Base-by-base conservation (phyloP, 2,113 vertebrate genomes). In the Labeo rohita region DNA sequence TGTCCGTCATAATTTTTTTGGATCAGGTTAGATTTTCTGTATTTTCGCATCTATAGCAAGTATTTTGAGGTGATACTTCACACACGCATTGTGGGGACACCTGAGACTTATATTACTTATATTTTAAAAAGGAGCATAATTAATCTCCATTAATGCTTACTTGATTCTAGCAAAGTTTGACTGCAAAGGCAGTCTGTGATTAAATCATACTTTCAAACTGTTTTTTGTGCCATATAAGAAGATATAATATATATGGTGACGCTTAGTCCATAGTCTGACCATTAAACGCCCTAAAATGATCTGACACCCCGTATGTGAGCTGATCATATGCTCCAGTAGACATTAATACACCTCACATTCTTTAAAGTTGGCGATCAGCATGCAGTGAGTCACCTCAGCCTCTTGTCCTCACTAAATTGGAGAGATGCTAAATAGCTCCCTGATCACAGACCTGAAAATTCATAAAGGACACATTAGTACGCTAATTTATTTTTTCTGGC, bases 291-390 rank as follows among this genome's bases (percentile, higher is more conserved):
- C 3, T 43, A 39, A 18, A 43, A 43, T 72, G 1, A 43, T 21
- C 36, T 5, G 2, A 43, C 68, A 72, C 8, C 68, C 15, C 16
- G 18, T 7, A 59, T n/a, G 23, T 28, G 15, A 49, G 74, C 47
- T 76, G n/a, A 50, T 76, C 9, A 16, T 77, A 54, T 77, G 13
- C 8, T 77, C 28, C 49, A 52, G 7, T 52, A 77, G 5, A 54
- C 47, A 77, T 36, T 23, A 54, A 36, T 54, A 50, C 49, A 34
- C 13, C 23, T 18, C 43, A 49, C n/a, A 7, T 47, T 23, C 10
- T 78, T 15, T 56, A 54, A 52, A 54, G 77, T 54, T 43, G 15
- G 15, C 11, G 21, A 80, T 80, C 59, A 63, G 78, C 11, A 80
- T 80, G n/a, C 43, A 47, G n/a, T 80, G 8, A 28, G 78, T 65